Evolutionary conservation across 2,797 vertebrate species (phyloP).

Genomic region (Gallinago solitaria): DNA sequence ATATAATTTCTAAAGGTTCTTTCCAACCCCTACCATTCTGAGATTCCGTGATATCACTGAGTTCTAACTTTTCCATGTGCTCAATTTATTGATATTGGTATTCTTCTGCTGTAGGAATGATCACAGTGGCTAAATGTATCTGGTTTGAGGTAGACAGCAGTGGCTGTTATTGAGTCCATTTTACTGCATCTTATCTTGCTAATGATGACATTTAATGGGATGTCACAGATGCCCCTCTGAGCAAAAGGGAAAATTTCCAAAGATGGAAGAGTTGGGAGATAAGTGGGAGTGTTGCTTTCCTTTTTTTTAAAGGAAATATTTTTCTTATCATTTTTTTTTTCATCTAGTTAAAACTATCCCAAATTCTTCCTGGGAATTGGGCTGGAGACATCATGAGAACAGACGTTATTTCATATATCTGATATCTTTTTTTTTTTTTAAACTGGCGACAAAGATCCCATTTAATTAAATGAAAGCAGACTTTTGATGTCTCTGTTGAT

Average conservation of each 20-base stretch:
- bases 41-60: background rate
- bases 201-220: background rate
- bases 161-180: background rate
- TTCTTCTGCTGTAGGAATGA: background rate
- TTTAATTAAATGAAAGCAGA: slow-evolving; percentile 52
- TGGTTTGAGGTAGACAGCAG: background rate
- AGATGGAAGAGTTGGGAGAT: background rate
- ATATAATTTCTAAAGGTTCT: too few relatives aligned
- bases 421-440: background rate
- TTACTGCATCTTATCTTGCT: background rate
- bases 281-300: background rate
- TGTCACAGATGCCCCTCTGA: background rate
- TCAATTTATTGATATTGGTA: background rate
- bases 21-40: too few relatives aligned
- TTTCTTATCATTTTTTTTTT: slow-evolving; percentile 30
- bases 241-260: slow-evolving; percentile 22
- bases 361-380: background rate
- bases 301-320: slow-evolving; percentile 7
- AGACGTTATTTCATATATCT: slow-evolving; percentile 44
- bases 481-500: background rate
- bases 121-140: background rate
- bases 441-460: background rate
- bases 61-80: background rate
- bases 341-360: slow-evolving; percentile 25
- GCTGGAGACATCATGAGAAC: slow-evolving; percentile 43